These are phyloP conservation scores for Sceloporus undulatus DNA, from an alignment of 2,113 vertebrate species.

Conservation along the genomic window DNA sequence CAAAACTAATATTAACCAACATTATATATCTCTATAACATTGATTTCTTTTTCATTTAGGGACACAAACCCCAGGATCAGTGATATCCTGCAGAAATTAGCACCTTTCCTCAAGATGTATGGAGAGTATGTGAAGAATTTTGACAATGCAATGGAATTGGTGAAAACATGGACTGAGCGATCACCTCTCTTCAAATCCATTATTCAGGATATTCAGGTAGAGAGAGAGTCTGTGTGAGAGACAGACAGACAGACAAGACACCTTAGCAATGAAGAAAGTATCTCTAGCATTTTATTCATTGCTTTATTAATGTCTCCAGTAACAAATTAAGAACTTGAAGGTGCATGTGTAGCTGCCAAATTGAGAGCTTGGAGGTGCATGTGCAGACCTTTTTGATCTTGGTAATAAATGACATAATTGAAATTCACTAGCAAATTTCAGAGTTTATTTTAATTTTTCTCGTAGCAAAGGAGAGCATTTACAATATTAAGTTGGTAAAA, in stretches of 20 bases:
- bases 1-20: not conserved
- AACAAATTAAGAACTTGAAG: no score
- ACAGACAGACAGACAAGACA: not conserved
- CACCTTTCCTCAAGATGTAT: slow-evolving; percentile 99
- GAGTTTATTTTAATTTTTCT: no score
- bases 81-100: slow-evolving; percentile 95
- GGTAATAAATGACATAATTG: no score
- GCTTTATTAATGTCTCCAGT: not conserved
- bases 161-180: slow-evolving; percentile 93
- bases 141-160: slow-evolving; percentile 93
- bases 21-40: not conserved
- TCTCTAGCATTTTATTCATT: not conserved
- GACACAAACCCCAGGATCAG: slow-evolving; percentile 90
- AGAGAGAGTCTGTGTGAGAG: not conserved
- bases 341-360: not conserved
- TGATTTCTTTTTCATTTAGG: slow-evolving; percentile 70
- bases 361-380: not conserved
- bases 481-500: no score
- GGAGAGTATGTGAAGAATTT: slow-evolving; percentile 97
- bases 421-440: no score
- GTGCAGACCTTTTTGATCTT: not conserved
- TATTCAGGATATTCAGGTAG: slow-evolving; percentile 94
- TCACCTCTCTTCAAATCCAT: slow-evolving; percentile 92
- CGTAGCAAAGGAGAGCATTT: no score
- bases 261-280: not conserved